Percentiles rank a stretch among this genome's conserved stretches.
phyloP scores from a whole-genome alignment of 2,113 vertebrate species.

The Hydropotes inermis region DNA sequence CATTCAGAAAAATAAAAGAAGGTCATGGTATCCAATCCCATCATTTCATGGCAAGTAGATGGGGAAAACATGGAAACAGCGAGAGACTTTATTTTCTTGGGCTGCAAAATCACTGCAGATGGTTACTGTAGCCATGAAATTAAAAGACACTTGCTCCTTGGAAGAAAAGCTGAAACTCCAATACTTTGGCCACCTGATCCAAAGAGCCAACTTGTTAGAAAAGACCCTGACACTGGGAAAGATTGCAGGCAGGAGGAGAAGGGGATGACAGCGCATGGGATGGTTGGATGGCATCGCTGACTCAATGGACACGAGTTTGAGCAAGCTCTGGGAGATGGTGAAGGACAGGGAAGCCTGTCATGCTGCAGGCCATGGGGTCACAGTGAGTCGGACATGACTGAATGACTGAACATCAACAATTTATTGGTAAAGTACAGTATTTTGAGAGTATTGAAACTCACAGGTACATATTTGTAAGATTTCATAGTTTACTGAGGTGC shows the following conservation, averaged over 20 bases:
- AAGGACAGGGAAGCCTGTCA: neutral
- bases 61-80: neutral
- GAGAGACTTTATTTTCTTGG: neutral
- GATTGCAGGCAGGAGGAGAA: neutral
- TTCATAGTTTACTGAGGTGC: too few species aligned
- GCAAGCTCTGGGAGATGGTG: neutral
- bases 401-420: too few species aligned
- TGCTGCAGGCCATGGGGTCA: neutral
- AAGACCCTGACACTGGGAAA: neutral
- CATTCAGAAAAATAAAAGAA: neutral
- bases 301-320: neutral
- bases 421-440: too few species aligned
- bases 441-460: too few species aligned
- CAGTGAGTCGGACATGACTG: neutral
- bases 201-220: neutral
- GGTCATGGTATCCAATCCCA: neutral
- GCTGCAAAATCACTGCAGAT: neutral
- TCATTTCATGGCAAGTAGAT: neutral
- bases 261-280: accelerated
- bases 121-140: neutral
- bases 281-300: neutral
- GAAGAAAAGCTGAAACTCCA: neutral
- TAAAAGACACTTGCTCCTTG: neutral
- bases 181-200: neutral
- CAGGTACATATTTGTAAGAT: too few species aligned